These are phyloP conservation scores for Leucozona laternaria DNA, from an alignment of 2,888 invertebrate species.

Conservation along the genomic window DNA sequence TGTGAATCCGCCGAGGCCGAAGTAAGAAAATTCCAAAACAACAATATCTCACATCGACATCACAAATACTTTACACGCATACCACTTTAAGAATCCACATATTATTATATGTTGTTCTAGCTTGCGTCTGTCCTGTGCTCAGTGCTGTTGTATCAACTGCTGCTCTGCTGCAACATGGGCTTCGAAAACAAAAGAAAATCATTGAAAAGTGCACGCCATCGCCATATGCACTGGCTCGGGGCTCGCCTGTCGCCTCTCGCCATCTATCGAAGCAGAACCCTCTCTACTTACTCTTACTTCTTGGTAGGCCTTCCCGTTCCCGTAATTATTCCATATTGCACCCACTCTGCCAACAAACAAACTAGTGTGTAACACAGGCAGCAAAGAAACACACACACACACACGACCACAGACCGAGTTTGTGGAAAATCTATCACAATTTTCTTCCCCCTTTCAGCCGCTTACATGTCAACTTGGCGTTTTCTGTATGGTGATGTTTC, in stretches of 20 bases:
- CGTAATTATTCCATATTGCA: slow-evolving; percentile 80
- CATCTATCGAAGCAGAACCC: slow-evolving; percentile 4
- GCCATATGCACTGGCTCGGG: slow-evolving; percentile 9
- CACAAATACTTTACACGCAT: slow-evolving; percentile 68
- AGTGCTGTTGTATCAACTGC: slow-evolving; percentile 43
- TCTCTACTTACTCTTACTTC: slow-evolving; percentile 11
- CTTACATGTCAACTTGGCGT: slow-evolving; percentile 10
- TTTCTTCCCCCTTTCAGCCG: slow-evolving; percentile 59
- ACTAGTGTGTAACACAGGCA: slow-evolving; percentile 34
- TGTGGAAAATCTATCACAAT: slow-evolving; percentile 63
- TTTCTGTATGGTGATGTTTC: background rate
- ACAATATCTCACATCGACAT: slow-evolving; percentile 76
- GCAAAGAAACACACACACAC: slow-evolving; percentile 17
- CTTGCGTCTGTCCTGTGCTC: slow-evolving; percentile 29
- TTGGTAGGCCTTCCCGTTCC: background rate
- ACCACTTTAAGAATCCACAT: slow-evolving; percentile 51
- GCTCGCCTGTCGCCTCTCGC: background rate
- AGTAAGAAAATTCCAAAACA: slow-evolving; percentile 82
- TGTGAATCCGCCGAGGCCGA: slow-evolving; percentile 78
- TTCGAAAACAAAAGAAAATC: slow-evolving; percentile 71
- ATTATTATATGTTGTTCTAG: slow-evolving; percentile 48
- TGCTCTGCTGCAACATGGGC: slow-evolving; percentile 39
- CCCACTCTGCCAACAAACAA: slow-evolving; percentile 77
- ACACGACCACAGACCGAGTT: slow-evolving; percentile 5
- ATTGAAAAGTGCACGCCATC: slow-evolving; percentile 52